Evolutionary conservation across 2,797 vertebrate species (phyloP).

Genomic region (Tapirus indicus): DNA sequence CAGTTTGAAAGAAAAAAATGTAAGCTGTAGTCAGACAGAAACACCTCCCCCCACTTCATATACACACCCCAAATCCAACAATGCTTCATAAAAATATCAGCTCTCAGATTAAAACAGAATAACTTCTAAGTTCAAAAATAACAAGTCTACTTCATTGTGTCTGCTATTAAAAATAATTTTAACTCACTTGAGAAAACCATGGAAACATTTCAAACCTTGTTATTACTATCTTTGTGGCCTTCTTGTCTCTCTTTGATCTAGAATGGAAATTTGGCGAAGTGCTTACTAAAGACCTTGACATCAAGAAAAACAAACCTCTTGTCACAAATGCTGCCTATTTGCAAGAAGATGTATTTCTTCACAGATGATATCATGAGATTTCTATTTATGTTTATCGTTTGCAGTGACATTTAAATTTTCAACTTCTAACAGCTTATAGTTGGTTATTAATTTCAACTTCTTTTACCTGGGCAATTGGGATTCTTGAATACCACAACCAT

Average conservation of each 20-base stretch:
- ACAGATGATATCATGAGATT: not conserved
- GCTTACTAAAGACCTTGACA: constrained; percentile 63
- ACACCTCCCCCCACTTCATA: not conserved
- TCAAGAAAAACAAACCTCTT: not conserved
- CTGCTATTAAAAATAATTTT: constrained; percentile 80
- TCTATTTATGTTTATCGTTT: not conserved
- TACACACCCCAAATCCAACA: constrained; percentile 60
- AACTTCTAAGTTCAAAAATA: constrained; percentile 79
- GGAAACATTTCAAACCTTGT: constrained; percentile 72
- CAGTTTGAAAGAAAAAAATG: constrained; percentile 75
- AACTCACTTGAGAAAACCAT: constrained; percentile 72
- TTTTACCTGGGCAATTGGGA: not conserved
- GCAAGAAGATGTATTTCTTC: not conserved
- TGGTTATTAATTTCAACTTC: constrained; percentile 11
- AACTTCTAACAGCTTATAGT: not conserved
- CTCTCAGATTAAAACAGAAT: constrained; percentile 83
- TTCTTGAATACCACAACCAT: not conserved
- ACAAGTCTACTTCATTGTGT: constrained; percentile 46
- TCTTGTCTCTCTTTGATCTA: constrained; percentile 78
- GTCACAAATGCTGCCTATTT: not conserved
- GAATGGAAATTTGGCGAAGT: constrained; percentile 76
- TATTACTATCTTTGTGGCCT: constrained; percentile 78
- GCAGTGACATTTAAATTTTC: not conserved
- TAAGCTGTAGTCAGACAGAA: constrained; percentile 74
- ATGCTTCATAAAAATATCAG: constrained; percentile 84